Evolutionary conservation across 2,888 invertebrate species (phyloP), one percentile per base, ranked within the genome.

Genomic region (Seira sanloemensis): DNA sequence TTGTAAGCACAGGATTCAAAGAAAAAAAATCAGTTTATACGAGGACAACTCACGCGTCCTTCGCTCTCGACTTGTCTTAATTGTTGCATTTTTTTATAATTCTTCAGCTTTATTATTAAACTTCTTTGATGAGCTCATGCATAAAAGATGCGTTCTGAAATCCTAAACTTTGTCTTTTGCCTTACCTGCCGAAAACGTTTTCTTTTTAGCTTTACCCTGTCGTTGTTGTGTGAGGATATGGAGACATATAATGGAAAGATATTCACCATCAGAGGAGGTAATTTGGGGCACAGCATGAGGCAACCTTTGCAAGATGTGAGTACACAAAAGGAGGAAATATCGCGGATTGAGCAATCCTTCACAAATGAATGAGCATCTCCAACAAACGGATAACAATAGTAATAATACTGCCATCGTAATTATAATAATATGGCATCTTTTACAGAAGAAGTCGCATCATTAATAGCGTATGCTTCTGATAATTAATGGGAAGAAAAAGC

Each of bases 201-300:
- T 9, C 58, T 58, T 9, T 18, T 4, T 4, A n/a, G 37, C 37
- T 37, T 37, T n/a, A n/a, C n/a, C n/a, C n/a, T n/a, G 12, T 37
- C 37, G 37, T 12, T 37, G 37, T 37, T 37, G 12, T 37, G 5
- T 2, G 58, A 58, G n/a, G 58, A 58, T 4, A 18, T 58, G 58
- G 12, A 37, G 37, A 37, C 37, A 5, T 37, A 37, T 9, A 37
- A 37, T 12, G 12, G 37, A 37, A 9, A 58, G 58, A 58, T 58
- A 58, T 58, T n/a, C 58, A 18, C 58, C 9, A 58, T 58, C 83
- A 74, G 75, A 76, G 80, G 84, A 84, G 81, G 78, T 78, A 86
- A 86, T 86, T 86, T 86, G 77, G 86, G 86, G 84, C 86, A 86
- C 86, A 86, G 86, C 86, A 75, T 86, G 86, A 81, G 67, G 77